Conservation (phyloP, 2,797 vertebrate species). For the Rhabdophis nuchalis region DNA sequence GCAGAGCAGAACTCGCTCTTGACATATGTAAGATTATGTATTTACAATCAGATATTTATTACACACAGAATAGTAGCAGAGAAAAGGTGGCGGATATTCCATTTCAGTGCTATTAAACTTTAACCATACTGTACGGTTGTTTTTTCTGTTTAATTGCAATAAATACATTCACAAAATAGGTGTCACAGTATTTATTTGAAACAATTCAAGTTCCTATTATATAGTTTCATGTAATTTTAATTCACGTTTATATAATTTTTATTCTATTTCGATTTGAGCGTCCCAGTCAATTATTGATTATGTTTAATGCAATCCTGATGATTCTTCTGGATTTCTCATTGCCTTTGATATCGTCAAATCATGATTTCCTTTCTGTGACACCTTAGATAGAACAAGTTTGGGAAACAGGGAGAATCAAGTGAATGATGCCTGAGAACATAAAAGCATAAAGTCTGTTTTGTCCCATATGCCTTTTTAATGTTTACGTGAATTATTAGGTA, state of each 20-base stretch:
- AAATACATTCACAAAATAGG: not conserved
- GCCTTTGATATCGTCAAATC: not conserved
- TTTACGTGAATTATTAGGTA: not conserved
- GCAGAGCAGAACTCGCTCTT: not conserved
- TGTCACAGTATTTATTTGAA: not conserved
- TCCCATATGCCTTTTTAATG: not conserved
- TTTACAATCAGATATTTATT: not conserved
- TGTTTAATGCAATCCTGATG: not conserved
- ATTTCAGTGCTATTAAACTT: not conserved
- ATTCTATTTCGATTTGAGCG: not conserved
- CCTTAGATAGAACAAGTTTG: not conserved
- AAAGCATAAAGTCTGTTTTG: not conserved
- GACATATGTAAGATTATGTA: not conserved
- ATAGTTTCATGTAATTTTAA: not conserved
- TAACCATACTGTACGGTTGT: not conserved
- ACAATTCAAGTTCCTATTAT: not conserved
- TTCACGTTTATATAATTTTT: not conserved
- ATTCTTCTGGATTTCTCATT: not conserved
- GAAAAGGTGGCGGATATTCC: not conserved
- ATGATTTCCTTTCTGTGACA: not conserved
- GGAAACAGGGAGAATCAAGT: not conserved
- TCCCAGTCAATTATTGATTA: not conserved
- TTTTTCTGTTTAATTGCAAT: not conserved
- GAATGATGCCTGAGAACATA: not conserved
- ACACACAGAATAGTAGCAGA: not conserved